phyloP scores from a whole-genome alignment of 2,113 vertebrate genomes.

The Cranoglanis bouderius region DNA sequence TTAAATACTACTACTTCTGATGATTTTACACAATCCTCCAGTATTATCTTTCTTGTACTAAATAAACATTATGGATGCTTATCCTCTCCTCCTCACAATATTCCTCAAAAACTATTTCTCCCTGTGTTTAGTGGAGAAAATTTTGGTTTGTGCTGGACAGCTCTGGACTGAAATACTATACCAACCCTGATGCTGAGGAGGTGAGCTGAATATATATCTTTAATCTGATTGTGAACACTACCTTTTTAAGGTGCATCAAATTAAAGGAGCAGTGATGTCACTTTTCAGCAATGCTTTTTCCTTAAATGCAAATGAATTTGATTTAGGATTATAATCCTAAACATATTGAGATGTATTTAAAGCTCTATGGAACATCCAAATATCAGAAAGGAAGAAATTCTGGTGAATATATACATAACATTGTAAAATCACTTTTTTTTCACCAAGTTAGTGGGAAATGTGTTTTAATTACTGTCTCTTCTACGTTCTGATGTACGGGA shows the following conservation, averaged over 20 bases:
- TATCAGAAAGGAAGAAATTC: neutral
- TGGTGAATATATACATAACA: neutral
- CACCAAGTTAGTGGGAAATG: neutral
- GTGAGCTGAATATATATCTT: conserved; percentile 67
- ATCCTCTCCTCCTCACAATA: neutral
- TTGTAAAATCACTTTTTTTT: neutral
- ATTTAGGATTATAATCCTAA: neutral
- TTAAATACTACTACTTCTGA: neutral
- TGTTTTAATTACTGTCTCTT: neutral
- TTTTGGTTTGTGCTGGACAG: conserved; percentile 93
- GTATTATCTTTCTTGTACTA: neutral
- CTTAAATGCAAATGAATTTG: neutral
- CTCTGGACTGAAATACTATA: conserved; percentile 86
- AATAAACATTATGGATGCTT: neutral
- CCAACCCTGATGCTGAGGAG: conserved; percentile 89
- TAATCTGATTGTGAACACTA: neutral
- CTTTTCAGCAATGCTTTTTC: neutral
- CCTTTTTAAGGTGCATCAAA: neutral
- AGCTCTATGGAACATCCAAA: neutral
- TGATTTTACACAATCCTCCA: neutral
- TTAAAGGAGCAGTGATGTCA: neutral
- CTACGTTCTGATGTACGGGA: neutral
- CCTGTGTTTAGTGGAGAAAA: conserved; percentile 86
- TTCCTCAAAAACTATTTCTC: neutral
- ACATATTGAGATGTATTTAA: neutral